Percentiles rank a stretch among this genome's conserved stretches.
phyloP scores from a whole-genome alignment of 2,888 invertebrate genomes.

The Cheilosia variabilis region DNA sequence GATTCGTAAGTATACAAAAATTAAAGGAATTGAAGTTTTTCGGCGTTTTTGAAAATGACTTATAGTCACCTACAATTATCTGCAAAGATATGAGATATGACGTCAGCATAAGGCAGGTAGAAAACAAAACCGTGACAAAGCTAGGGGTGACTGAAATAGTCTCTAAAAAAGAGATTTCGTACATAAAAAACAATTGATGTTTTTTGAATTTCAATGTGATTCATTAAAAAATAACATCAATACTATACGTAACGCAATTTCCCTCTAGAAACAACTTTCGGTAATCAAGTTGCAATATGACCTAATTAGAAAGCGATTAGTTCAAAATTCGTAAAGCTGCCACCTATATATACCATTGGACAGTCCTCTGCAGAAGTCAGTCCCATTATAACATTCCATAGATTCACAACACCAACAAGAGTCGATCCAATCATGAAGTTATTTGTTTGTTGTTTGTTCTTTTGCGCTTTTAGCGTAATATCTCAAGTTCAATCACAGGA shows the following conservation, averaged over 20 bases:
- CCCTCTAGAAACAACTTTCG: slow-evolving; percentile 2
- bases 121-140: too few relatives aligned
- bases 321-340: neutral
- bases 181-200: too few relatives aligned
- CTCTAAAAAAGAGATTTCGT: too few relatives aligned
- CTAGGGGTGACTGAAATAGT: too few relatives aligned
- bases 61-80: too few relatives aligned
- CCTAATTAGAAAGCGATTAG: slow-evolving; percentile 44
- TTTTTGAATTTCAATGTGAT: too few relatives aligned
- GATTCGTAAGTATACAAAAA: too few relatives aligned
- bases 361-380: slow-evolving; percentile 13
- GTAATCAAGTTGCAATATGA: neutral
- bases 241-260: neutral
- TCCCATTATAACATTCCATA: slow-evolving; percentile 2
- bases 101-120: too few relatives aligned
- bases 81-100: too few relatives aligned
- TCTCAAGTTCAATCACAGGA: slow-evolving; percentile 82
- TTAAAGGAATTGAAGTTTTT: too few relatives aligned
- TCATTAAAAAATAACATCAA: neutral
- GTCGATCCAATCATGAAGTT: slow-evolving; percentile 45
- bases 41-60: too few relatives aligned
- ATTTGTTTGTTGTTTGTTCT: slow-evolving; percentile 30
- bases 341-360: slow-evolving; percentile 20
- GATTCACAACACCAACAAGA: neutral
- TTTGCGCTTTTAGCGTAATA: slow-evolving; percentile 21